These are phyloP conservation scores for Zaprionus africanus DNA, from an alignment of 1,140 invertebrate genomes.

Conservation along the genomic window DNA sequence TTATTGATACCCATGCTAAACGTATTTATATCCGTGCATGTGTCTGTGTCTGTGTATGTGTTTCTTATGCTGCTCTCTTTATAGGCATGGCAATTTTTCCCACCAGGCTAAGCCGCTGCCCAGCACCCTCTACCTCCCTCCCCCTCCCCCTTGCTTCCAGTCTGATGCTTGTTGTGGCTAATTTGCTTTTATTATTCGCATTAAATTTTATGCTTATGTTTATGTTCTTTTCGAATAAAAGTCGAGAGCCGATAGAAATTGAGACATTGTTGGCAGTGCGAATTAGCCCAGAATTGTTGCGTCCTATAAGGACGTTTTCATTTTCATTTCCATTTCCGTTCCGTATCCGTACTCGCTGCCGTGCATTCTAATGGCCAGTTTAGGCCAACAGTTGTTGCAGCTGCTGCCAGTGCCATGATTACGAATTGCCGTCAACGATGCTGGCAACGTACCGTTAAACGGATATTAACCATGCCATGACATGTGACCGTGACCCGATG, in stretches of 20 bases:
- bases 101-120: constrained; percentile 48
- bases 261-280: constrained; percentile 69
- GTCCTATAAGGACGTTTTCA: constrained; percentile 32
- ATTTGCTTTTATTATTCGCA: constrained; percentile 79
- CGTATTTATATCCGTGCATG: constrained; percentile 54
- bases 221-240: constrained; percentile 73
- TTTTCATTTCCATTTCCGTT: not conserved
- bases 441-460: constrained; percentile 21
- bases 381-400: constrained; percentile 49
- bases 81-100: constrained; percentile 68
- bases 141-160: not conserved
- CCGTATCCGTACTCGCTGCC: constrained; percentile 26
- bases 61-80: constrained; percentile 42
- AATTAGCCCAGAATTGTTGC: constrained; percentile 67
- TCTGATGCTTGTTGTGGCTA: constrained; percentile 65
- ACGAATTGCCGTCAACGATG: constrained; percentile 39
- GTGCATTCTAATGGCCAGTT: constrained; percentile 76
- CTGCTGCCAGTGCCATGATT: constrained; percentile 46
- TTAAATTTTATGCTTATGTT: constrained; percentile 79
- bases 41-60: constrained; percentile 45
- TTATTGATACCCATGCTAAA: constrained; percentile 70
- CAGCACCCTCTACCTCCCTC: not conserved
- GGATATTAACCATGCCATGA: constrained; percentile 34
- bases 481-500: constrained; percentile 24
- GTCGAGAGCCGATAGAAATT: constrained; percentile 60